Evolutionary conservation across 1,140 invertebrate genomes (phyloP).

Genomic region (Anthonomus grandis): DNA sequence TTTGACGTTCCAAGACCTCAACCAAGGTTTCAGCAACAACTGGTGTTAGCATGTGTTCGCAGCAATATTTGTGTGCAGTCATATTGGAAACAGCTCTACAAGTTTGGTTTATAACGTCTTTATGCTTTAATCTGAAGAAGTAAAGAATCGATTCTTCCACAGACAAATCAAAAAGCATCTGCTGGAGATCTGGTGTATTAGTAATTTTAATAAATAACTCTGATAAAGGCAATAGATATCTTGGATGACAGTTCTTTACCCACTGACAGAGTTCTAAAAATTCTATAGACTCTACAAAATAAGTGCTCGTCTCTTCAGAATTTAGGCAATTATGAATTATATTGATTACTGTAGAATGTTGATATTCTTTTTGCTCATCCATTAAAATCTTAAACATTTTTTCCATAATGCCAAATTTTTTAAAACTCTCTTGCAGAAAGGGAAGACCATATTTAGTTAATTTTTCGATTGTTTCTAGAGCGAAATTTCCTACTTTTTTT

Average conservation of each 20-base stretch:
- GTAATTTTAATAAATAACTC: slow-evolving; percentile 32
- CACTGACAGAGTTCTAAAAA: slow-evolving; percentile 39
- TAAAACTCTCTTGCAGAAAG: slow-evolving; percentile 24
- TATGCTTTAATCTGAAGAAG: slow-evolving; percentile 31
- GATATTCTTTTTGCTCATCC: slow-evolving; percentile 15
- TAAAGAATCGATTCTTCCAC: slow-evolving; percentile 37
- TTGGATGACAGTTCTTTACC: slow-evolving; percentile 33
- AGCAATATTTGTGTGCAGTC: slow-evolving; percentile 37
- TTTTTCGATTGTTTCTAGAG: slow-evolving; percentile 26
- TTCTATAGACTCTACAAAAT: slow-evolving; percentile 35
- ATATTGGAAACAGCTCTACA: slow-evolving; percentile 34
- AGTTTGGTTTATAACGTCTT: slow-evolving; percentile 32
- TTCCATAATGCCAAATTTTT: slow-evolving; percentile 28
- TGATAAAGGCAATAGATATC: slow-evolving; percentile 19
- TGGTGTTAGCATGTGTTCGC: slow-evolving; percentile 36
- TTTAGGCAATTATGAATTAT: slow-evolving; percentile 34
- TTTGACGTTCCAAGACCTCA: slow-evolving; percentile 23
- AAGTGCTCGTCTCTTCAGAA: slow-evolving; percentile 28
- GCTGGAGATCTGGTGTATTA: slow-evolving; percentile 29
- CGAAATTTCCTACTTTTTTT: slow-evolving; percentile 12
- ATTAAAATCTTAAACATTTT: slow-evolving; percentile 33
- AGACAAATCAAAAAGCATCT: slow-evolving; percentile 39
- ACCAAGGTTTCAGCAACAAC: slow-evolving; percentile 30
- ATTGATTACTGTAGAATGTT: slow-evolving; percentile 23
- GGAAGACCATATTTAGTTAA: slow-evolving; percentile 28